These are phyloP conservation scores for Albula goreensis DNA, from an alignment of 2,113 vertebrate genomes.

Conservation along the genomic window DNA sequence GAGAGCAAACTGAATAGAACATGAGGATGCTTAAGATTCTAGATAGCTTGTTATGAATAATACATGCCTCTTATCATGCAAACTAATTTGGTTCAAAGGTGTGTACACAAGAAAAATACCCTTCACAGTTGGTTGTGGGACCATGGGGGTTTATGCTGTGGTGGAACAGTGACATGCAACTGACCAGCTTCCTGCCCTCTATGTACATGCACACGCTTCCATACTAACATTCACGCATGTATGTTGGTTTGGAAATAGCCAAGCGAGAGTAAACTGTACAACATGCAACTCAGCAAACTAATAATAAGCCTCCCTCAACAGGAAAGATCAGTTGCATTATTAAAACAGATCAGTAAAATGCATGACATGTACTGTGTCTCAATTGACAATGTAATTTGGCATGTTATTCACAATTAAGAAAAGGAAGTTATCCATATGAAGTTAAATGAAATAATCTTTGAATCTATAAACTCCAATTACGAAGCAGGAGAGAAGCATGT, in stretches of 20 bases:
- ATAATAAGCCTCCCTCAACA: background rate
- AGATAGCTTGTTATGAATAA: background rate
- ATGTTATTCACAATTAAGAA: background rate
- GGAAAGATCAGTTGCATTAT: background rate
- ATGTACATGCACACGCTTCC: background rate
- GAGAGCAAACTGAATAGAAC: too few relatives aligned
- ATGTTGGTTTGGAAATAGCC: background rate
- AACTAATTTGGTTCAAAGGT: too few relatives aligned
- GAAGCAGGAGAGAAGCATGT: too few relatives aligned
- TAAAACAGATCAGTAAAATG: background rate
- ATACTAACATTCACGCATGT: background rate
- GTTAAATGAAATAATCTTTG: too few relatives aligned
- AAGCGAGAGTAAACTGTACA: background rate
- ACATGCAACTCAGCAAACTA: background rate
- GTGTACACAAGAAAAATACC: too few relatives aligned
- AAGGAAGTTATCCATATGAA: too few relatives aligned
- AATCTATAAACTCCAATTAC: too few relatives aligned
- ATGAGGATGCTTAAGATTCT: background rate
- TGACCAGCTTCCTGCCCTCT: background rate
- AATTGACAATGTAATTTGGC: background rate
- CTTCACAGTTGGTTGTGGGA: too few relatives aligned
- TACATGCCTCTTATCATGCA: too few relatives aligned
- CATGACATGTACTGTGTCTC: background rate
- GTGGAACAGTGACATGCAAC: background rate
- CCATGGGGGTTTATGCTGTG: background rate